Evolutionary conservation across 2,797 vertebrate species (phyloP).

Genomic region (Periophthalmus magnuspinnatus): DNA sequence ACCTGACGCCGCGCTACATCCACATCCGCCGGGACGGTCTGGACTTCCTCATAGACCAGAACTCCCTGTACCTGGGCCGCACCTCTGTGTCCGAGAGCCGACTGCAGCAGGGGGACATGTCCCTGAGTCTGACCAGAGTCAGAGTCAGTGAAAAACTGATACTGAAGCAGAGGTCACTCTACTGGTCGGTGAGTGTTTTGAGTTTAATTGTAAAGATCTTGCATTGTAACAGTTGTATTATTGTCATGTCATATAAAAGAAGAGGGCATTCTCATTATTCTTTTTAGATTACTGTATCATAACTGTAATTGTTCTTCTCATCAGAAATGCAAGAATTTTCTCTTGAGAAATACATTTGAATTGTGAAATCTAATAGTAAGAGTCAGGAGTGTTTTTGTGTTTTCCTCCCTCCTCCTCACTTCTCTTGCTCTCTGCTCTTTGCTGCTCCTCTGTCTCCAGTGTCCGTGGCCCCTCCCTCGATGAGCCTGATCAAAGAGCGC

Average conservation of each 20-base stretch:
- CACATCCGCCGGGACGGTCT: slow-evolving; percentile 4
- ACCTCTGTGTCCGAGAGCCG: slow-evolving; percentile 28
- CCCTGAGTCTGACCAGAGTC: slow-evolving; percentile 38
- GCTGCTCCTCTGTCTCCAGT: neutral
- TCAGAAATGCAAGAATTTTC: no score
- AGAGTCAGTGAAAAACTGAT: neutral
- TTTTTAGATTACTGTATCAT: no score
- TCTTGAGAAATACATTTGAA: no score
- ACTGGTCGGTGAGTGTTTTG: slow-evolving; percentile 18
- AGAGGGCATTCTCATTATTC: no score
- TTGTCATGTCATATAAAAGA: no score
- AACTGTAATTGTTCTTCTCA: no score
- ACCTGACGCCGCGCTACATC: neutral
- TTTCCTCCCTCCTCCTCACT: no score
- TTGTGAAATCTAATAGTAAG: no score
- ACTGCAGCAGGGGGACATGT: slow-evolving; percentile 53
- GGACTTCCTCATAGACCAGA: neutral
- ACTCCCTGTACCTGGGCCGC: slow-evolving; percentile 30
- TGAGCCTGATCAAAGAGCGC: neutral
- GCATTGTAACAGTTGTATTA: no score
- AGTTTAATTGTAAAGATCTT: no score
- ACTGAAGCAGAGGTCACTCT: neutral
- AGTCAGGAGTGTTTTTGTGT: no score
- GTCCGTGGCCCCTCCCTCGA: neutral
- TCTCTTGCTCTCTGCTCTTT: no score